phyloP scores from a whole-genome alignment of 2,888 invertebrate species.

The Herminia tarsipennalis region DNA sequence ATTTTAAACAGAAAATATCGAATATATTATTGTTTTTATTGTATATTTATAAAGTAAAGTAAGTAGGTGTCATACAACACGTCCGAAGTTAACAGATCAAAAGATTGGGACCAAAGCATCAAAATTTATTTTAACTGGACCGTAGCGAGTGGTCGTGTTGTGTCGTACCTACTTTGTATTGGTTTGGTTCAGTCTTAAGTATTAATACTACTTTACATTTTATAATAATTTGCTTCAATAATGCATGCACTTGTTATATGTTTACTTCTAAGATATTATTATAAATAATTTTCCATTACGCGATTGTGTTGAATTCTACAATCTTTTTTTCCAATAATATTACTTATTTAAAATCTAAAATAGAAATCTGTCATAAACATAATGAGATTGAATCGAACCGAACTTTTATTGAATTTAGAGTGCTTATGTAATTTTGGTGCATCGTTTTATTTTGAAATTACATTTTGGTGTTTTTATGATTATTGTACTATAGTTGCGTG shows the following conservation, averaged over 20 bases:
- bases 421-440: conserved; percentile 66
- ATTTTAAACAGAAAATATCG: conserved; percentile 20
- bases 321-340: too few relatives aligned
- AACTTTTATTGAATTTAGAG: conserved; percentile 24
- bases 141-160: conserved; percentile 18
- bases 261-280: too few relatives aligned
- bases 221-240: too few relatives aligned
- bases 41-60: conserved; percentile 12
- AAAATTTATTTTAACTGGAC: conserved; percentile 34
- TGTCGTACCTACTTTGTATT: conserved; percentile 7
- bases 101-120: conserved; percentile 62
- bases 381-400: conserved; percentile 16
- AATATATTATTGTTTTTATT: conserved; percentile 27
- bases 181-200: conserved; percentile 27
- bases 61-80: conserved; percentile 22
- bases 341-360: too few relatives aligned
- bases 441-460: conserved; percentile 36
- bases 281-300: background rate
- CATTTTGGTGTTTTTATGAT: conserved; percentile 19
- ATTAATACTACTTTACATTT: too few relatives aligned
- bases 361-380: background rate
- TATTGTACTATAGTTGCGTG: conserved; percentile 28
- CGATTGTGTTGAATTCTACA: too few relatives aligned
- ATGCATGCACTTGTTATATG: too few relatives aligned
- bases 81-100: conserved; percentile 27